phyloP scores from a whole-genome alignment of 2,888 invertebrate genomes.

The Drosophila phalerata region DNA sequence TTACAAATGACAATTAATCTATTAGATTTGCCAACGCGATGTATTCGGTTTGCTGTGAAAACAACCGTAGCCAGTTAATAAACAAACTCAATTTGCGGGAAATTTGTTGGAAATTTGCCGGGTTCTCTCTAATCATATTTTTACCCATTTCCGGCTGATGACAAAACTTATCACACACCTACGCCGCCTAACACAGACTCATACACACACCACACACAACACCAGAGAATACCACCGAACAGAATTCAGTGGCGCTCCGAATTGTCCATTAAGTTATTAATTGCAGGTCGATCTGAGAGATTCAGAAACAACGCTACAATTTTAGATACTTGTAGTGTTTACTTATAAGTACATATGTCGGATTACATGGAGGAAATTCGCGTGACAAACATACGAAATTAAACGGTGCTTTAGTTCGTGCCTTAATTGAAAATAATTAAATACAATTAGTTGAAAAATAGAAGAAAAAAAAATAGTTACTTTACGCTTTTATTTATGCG shows the following conservation, averaged over 20 bases:
- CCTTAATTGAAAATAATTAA: conserved; percentile 73
- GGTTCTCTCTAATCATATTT: conserved; percentile 47
- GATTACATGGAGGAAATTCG: neutral
- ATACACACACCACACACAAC: conserved; percentile 12
- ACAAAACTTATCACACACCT: conserved; percentile 75
- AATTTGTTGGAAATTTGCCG: conserved; percentile 43
- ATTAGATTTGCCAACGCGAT: conserved; percentile 28
- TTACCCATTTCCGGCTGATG: conserved; percentile 58
- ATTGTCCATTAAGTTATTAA: conserved; percentile 66
- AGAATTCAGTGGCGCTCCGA: conserved; percentile 23
- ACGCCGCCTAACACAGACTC: conserved; percentile 7
- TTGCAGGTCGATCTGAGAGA: conserved; percentile 58
- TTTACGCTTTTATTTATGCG: conserved; percentile 49
- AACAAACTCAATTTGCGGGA: conserved; percentile 59
- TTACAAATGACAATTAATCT: conserved; percentile 52
- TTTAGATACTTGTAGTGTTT: conserved; percentile 7
- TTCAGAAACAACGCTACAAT: neutral
- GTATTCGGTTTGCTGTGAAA: conserved; percentile 21
- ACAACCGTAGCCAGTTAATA: conserved; percentile 42
- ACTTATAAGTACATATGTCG: neutral
- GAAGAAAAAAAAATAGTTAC: conserved; percentile 20
- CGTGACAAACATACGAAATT: conserved; percentile 22
- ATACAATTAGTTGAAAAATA: conserved; percentile 63
- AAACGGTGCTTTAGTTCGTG: conserved; percentile 50
- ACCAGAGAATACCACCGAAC: neutral